Evolutionary conservation across 2,113 vertebrate species (phyloP).

Genomic region (Rattus rattus): DNA sequence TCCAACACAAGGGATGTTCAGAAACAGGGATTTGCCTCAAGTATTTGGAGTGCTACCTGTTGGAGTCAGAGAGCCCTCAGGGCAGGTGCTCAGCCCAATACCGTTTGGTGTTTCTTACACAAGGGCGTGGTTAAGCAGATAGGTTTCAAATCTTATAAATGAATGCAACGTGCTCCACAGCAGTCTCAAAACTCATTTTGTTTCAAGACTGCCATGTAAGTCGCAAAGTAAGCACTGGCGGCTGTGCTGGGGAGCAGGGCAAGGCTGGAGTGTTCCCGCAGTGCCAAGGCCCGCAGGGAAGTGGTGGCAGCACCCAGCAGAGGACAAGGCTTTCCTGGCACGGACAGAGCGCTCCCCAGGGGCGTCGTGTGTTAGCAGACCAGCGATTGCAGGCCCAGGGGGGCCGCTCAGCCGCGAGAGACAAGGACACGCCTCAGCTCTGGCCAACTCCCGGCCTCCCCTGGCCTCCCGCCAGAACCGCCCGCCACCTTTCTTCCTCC

Average conservation of each 20-base stretch:
- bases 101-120: background rate
- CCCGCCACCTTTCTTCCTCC: slow-evolving; percentile 26
- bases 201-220: background rate
- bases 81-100: background rate
- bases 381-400: slow-evolving; percentile 1
- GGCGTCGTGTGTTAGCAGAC: background rate
- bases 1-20: background rate
- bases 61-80: background rate
- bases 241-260: background rate
- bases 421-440: slow-evolving; percentile 76
- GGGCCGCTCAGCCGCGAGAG: slow-evolving; percentile 38
- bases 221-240: background rate
- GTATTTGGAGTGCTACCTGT: background rate
- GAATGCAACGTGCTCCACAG: background rate
- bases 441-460: slow-evolving; percentile 72
- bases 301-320: background rate
- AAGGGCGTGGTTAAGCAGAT: background rate
- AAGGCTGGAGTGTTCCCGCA: background rate
- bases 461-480: slow-evolving; percentile 70
- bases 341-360: slow-evolving; percentile 9
- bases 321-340: background rate
- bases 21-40: background rate
- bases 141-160: background rate
- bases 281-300: background rate
- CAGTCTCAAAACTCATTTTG: background rate